Evolutionary conservation across 2,888 invertebrate species (phyloP), one percentile per base, ranked within the genome.

Genomic region (Pocota personata): DNA sequence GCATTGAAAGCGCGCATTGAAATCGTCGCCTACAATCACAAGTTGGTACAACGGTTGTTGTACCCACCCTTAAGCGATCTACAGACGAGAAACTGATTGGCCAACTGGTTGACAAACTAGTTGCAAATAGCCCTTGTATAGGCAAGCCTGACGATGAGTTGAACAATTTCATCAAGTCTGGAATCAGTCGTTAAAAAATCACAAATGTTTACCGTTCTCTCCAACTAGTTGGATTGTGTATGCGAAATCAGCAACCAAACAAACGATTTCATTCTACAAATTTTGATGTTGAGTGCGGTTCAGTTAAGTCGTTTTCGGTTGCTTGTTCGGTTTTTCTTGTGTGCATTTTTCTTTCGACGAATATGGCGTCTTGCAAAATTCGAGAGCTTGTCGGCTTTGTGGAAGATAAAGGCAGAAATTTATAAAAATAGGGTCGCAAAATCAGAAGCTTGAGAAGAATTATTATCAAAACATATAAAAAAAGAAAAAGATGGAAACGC

Each of bases 361-460:
- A 50, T 21, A 50, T 14, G 50, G 2, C 6, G 50, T 24, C 24
- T 30, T 55, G 30, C 55, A 32, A 55, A 55, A 55, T 55, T 55
- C 55, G 32, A 27, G 30, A 55, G 55, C 55, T 55, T 55, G 55
- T 30, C 55, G 10, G 27, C 55, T 2, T 30, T 55, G 30, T 55
- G 55, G 27, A 55, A 55, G 7, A 55, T 55, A 4, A 55, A 8
- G 55, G 55, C 27, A 30, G 30, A 27, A 1, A 55, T 55, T 55
- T 55, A 55, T 55, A 30, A 55, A 55, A 55, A 55, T 55, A 55
- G 55, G 27, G 55, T n/a, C 55, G 30, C 30, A 55, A 55, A 55
- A 55, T 27, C 2, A 16, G 43, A 37, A 62, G 40, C 37, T 21
- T 40, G 43, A 37, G 62, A 43, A 62, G 21, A 43, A 62, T 43